Percentiles rank a stretch among this genome's conserved stretches.
Conservation (phyloP, 2,797 vertebrate species). For the Pelobates cultripes region DNA sequence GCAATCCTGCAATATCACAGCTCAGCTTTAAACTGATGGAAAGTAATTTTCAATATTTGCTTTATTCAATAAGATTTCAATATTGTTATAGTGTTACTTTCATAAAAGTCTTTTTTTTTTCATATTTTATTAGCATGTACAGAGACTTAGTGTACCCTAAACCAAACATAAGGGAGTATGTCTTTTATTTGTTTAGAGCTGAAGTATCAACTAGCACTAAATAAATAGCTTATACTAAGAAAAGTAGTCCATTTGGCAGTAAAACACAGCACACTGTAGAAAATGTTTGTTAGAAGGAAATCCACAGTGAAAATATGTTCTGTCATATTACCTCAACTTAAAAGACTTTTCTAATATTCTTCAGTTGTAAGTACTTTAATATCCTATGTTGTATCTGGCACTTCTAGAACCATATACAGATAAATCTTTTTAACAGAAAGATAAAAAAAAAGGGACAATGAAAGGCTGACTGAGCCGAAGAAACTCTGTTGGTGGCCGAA, state of each 20-base stretch:
- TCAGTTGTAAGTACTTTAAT: conserved; percentile 19
- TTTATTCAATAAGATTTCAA: no score
- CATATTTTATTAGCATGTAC: no score
- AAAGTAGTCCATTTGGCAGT: not conserved
- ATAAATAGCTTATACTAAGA: not conserved
- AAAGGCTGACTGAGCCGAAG: conserved; percentile 13
- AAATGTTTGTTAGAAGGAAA: conserved; percentile 19
- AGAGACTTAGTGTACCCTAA: no score
- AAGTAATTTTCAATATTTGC: no score
- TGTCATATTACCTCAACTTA: conserved; percentile 10
- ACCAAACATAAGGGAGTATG: not conserved
- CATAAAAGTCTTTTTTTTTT: no score
- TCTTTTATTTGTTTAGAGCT: not conserved
- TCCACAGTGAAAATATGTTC: conserved; percentile 21
- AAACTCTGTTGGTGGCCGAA: conserved; percentile 47
- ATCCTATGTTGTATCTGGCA: conserved; percentile 39
- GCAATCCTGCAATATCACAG: no score
- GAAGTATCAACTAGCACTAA: not conserved
- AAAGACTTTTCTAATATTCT: conserved; percentile 32
- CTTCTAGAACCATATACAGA: conserved; percentile 15
- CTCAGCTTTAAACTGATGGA: no score
- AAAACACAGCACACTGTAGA: not conserved
- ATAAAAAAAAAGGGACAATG: conserved; percentile 47
- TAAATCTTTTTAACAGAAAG: conserved; percentile 50
- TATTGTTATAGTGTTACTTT: no score